Conservation (phyloP, 2,888 invertebrate genomes). For the Disparrhopalites patrizii region DNA sequence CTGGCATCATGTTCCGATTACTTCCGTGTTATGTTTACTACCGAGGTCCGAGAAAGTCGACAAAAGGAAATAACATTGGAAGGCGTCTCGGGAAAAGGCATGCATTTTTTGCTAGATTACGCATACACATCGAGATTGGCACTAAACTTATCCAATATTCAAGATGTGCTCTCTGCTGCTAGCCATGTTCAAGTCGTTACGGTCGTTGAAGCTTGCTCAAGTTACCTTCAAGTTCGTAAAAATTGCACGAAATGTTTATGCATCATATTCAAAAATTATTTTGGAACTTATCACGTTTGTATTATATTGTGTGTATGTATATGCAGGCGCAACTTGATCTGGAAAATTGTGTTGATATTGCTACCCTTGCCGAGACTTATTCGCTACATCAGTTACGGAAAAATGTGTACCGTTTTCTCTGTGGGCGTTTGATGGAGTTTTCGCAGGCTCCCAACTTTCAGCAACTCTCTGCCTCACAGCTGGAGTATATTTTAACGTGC, state of each 20-base stretch:
- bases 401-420: slow-evolving; percentile 64
- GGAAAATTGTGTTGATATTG: slow-evolving; percentile 69
- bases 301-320: slow-evolving; percentile 15
- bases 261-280: not conserved
- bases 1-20: slow-evolving; percentile 69
- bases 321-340: slow-evolving; percentile 62
- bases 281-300: not conserved
- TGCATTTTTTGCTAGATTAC: slow-evolving; percentile 63
- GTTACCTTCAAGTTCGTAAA: slow-evolving; percentile 56
- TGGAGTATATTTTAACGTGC: slow-evolving; percentile 61
- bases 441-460: slow-evolving; percentile 60
- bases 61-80: slow-evolving; percentile 63
- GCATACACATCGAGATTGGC: slow-evolving; percentile 65
- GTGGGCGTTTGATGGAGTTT: slow-evolving; percentile 61
- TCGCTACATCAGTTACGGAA: slow-evolving; percentile 59
- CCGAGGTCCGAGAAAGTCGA: slow-evolving; percentile 62
- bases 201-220: slow-evolving; percentile 64
- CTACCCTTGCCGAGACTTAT: slow-evolving; percentile 66
- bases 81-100: slow-evolving; percentile 64
- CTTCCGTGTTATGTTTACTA: slow-evolving; percentile 72
- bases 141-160: slow-evolving; percentile 62
- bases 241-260: not conserved
- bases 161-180: slow-evolving; percentile 67
- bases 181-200: slow-evolving; percentile 64
- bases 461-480: slow-evolving; percentile 59